Base-by-base conservation (phyloP, 2,888 invertebrate genomes). In the Acleris cristana region DNA sequence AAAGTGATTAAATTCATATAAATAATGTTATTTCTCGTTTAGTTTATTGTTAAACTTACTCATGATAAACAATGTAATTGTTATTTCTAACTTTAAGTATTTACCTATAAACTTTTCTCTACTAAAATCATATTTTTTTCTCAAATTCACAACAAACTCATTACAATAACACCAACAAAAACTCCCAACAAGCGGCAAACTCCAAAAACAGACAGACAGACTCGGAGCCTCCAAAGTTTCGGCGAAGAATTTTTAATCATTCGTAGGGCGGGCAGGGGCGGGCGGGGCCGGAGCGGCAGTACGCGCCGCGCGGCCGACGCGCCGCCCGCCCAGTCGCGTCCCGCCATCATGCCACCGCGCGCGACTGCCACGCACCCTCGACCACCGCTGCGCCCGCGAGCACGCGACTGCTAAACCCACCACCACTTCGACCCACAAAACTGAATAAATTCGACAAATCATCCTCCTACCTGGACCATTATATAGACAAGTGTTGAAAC, bases 391-490 rank as follows among this genome's bases (percentile, higher is more conserved):
- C 76, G 73, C 76, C 72, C 69, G 63, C 64, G 65, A 71, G 72
- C 73, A 70, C 75, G 76, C 78, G 75, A 73, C 73, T 70, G 78
- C 81, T 83, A 81, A 83, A 83, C 78, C 86, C 79, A 83, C 79
- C 80, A 73, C 83, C 79, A 83, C 82, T 85, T 85, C 86, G 80
- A 79, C 78, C 79, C 83, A 83, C 90, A 85, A 92, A 92, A 90
- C 92, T 92, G 92, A 92, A 92, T 92, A 92, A 92, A 89, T 92
- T 92, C 90, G 92, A 92, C 88, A 92, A 92, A 87, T 92, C 92
- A 81, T 88, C 86, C 86, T 92, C 92, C 76, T 91, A 91, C 88
- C 90, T 92, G 91, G 92, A 92, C 92, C 92, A 92, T 86, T 92
- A 92, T 83, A 92, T 92, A 86, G 92, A 92, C 87, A 83, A 80